Evolutionary conservation across 2,797 vertebrate genomes (phyloP).

Genomic region (Liparis tanakae): DNA sequence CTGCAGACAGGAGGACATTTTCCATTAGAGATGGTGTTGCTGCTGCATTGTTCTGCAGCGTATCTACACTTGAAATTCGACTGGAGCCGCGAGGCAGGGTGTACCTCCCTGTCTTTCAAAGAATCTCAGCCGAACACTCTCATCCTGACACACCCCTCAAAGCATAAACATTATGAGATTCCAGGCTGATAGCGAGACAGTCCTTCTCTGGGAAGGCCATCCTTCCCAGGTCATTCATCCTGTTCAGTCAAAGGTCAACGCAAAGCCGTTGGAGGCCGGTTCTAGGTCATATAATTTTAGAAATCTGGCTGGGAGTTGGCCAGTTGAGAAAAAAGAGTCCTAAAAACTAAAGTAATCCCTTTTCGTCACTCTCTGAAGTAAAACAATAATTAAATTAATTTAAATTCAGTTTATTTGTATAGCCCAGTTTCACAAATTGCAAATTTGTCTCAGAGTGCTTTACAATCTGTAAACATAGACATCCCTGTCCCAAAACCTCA

Average conservation of each 20-base stretch:
- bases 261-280: slow-evolving; percentile 39
- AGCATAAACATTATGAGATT: slow-evolving; percentile 74
- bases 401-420: too few relatives aligned
- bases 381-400: too few relatives aligned
- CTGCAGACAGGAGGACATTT: slow-evolving; percentile 68
- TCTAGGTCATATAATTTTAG: slow-evolving; percentile 44
- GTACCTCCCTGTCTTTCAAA: slow-evolving; percentile 59
- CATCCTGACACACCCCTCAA: slow-evolving; percentile 75
- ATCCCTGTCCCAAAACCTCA: too few relatives aligned
- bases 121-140: slow-evolving; percentile 59
- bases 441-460: too few relatives aligned
- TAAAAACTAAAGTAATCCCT: not conserved
- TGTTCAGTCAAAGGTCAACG: slow-evolving; percentile 57
- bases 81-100: slow-evolving; percentile 65
- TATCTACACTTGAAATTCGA: slow-evolving; percentile 71
- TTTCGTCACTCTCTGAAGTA: not conserved
- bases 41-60: slow-evolving; percentile 65
- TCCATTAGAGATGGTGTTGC: slow-evolving; percentile 49
- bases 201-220: slow-evolving; percentile 45
- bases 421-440: too few relatives aligned
- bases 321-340: not conserved
- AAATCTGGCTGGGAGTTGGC: slow-evolving; percentile 23
- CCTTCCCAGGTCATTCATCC: slow-evolving; percentile 69
- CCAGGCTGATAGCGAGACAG: slow-evolving; percentile 56
- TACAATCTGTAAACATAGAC: too few relatives aligned